Conservation (phyloP, 2,888 invertebrate species). For the Drosophila barbarae region DNA sequence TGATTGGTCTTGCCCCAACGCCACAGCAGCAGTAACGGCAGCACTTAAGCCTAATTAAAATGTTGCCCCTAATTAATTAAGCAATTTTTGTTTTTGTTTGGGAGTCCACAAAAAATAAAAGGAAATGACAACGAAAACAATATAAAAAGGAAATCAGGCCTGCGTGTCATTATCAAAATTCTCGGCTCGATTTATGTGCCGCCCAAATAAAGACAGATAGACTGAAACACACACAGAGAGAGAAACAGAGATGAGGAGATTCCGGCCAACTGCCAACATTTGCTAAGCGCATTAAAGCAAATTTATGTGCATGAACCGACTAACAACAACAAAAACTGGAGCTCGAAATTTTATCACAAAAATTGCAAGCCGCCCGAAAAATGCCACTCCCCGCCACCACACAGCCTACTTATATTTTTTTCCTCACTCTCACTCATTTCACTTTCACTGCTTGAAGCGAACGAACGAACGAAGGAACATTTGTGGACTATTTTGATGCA, state of each 20-base stretch:
- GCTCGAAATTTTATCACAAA: constrained; percentile 55
- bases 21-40: constrained; percentile 16
- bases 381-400: constrained; percentile 35
- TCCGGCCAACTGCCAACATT: constrained; percentile 31
- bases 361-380: constrained; percentile 56
- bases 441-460: constrained; percentile 51
- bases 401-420: constrained; percentile 15
- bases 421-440: constrained; percentile 40
- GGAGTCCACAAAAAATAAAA: constrained; percentile 16
- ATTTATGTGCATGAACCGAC: constrained; percentile 61
- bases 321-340: constrained; percentile 13
- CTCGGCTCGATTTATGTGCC: constrained; percentile 57
- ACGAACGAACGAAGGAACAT: constrained; percentile 33
- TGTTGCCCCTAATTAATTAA: constrained; percentile 70
- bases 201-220: constrained; percentile 39
- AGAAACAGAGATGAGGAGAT: background rate
- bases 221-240: constrained; percentile 8
- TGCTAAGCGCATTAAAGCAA: constrained; percentile 66
- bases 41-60: constrained; percentile 73
- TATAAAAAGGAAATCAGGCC: constrained; percentile 31
- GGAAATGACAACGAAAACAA: constrained; percentile 20
- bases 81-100: constrained; percentile 47
- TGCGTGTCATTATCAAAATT: constrained; percentile 64
- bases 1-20: constrained; percentile 51
- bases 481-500: constrained; percentile 56